Percentiles rank a stretch among this genome's conserved stretches.
Evolutionary conservation across 53 echinoderm and acorn worm genomes (phyloP).

Genomic region (Apostichopus leukothele): DNA sequence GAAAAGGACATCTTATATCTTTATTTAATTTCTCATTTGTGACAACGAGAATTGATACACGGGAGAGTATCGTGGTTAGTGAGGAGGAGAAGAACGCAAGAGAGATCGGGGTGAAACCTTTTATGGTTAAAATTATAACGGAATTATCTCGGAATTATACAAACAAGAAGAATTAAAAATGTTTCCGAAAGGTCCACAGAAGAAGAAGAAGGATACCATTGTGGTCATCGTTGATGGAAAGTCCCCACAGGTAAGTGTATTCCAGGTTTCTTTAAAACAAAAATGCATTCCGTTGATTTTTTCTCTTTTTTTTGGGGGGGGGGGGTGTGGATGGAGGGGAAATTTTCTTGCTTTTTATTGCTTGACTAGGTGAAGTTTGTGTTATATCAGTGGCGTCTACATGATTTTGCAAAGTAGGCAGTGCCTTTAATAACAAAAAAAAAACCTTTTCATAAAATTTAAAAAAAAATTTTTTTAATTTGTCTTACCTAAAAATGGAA

Average conservation of each 20-base stretch:
- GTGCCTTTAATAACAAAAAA: too few species aligned
- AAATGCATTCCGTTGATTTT: too few species aligned
- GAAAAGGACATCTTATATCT: background rate
- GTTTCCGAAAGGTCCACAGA: conserved; percentile 34
- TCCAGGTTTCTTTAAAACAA: too few species aligned
- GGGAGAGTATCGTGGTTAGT: background rate
- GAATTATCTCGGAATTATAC: conserved; percentile 3
- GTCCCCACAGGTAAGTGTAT: conserved; percentile 5
- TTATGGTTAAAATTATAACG: background rate
- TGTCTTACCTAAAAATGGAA: too few species aligned
- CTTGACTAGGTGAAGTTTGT: too few species aligned
- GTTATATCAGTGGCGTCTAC: too few species aligned
- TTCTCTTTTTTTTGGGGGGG: too few species aligned
- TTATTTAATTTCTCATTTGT: background rate
- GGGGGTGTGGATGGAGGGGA: too few species aligned
- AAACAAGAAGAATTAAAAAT: background rate
- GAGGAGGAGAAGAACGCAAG: background rate
- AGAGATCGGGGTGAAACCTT: background rate
- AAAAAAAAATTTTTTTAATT: too few species aligned
- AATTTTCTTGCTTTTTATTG: too few species aligned
- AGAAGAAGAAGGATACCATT: conserved; percentile 31
- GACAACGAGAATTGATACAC: background rate
- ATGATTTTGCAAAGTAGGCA: too few species aligned
- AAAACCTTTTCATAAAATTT: too few species aligned
- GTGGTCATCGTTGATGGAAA: conserved; percentile 28